Percentiles rank a stretch among this genome's conserved stretches.
Evolutionary conservation across 2,888 invertebrate genomes (phyloP).

Genomic region (Prosapia bicincta): DNA sequence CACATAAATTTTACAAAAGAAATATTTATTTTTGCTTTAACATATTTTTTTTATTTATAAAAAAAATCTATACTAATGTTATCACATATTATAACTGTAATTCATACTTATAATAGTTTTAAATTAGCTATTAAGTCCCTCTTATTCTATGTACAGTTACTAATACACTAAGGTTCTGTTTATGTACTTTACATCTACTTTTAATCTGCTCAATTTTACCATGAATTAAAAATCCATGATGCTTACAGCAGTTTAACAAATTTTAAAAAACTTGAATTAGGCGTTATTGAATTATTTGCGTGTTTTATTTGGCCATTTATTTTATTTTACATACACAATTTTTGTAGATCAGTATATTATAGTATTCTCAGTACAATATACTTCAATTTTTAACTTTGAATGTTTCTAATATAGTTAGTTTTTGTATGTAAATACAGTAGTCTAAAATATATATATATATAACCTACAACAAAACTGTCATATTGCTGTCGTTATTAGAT

Average conservation of each 20-base stretch:
- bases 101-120: background rate
- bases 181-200: slow-evolving; percentile 10
- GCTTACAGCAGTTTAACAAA: too few species aligned
- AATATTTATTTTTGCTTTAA: background rate
- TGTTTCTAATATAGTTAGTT: background rate
- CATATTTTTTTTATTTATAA: background rate
- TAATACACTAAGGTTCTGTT: slow-evolving; percentile 3
- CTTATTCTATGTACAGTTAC: background rate
- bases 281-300: too few species aligned
- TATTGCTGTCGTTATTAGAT: background rate
- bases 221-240: background rate
- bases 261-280: too few species aligned
- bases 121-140: background rate
- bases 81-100: background rate
- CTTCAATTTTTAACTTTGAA: background rate
- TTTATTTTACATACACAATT: too few species aligned
- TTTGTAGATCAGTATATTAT: background rate
- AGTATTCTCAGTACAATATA: background rate
- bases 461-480: background rate
- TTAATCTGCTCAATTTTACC: slow-evolving; percentile 23
- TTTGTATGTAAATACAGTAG: background rate
- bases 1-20: background rate
- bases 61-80: background rate
- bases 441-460: background rate
- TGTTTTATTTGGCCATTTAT: background rate